Evolutionary conservation across 2,797 vertebrate species (phyloP), one percentile per base, ranked within the genome.

Genomic region (Sarcophilus harrisii): DNA sequence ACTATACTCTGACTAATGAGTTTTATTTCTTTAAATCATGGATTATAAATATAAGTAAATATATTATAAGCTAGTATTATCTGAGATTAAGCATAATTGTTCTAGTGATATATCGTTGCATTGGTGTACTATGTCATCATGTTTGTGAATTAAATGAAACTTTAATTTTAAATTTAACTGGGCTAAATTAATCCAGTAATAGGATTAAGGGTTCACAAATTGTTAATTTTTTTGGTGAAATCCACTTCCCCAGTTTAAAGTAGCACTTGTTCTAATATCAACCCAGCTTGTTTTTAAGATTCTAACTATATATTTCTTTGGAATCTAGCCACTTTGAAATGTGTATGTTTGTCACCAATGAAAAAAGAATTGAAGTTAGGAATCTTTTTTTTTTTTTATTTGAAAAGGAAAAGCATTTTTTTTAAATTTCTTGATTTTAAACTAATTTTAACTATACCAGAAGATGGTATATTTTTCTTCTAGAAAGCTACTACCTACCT

Each of bases 401-500:
- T 93, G 90, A 32, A 11, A 30, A 91, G 24, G 29, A 94, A 30
- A 95, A 3, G 54, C 45, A 28, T n/a, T n/a, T n/a, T n/a, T n/a
- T n/a, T n/a, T n/a, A 10, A 81, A 55, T 94, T 92, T 95, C 95
- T 95, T 81, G 27, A 91, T 66, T 62, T 95, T 90, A 73, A 97
- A 58, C 62, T 97, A 30, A 90, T 95, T 55, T 95, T 95, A 54
- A 58, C 91, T 96, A 96, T 95, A 73, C 94, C 96, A 96, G 95
- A 97, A 96, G 94, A 93, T 98, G 92, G 49, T 95, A 30, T 95
- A 95, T 62, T 58, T 66, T 94, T 96, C 97, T 98, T 95, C 92
- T 93, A 94, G 60, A 98, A 97, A 91, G n/a, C 58, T 32, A 30
- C 90, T 92, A 66, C 93, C 97, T 32, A 0, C 38, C 21, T 87